Conservation (phyloP, 2,888 invertebrate species). For the Heliothis peltigera region DNA sequence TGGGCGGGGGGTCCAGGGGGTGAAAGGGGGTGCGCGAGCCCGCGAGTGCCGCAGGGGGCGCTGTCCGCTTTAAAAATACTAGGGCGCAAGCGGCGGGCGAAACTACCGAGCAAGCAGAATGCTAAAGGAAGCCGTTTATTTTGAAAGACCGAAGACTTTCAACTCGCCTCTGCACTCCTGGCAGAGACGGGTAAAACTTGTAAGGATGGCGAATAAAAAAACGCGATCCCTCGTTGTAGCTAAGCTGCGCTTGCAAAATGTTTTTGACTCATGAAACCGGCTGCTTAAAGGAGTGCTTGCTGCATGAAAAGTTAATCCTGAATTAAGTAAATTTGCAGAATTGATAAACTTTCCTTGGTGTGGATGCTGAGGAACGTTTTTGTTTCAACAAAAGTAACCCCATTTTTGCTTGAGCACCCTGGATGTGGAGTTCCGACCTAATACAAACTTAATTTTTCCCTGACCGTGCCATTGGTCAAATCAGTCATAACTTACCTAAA, state of each 20-base stretch:
- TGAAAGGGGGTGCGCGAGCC: slow-evolving; percentile 66
- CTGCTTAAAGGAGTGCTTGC: slow-evolving; percentile 60
- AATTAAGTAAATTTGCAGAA: slow-evolving; percentile 46
- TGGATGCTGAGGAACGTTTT: slow-evolving; percentile 20
- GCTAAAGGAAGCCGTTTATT: slow-evolving; percentile 86
- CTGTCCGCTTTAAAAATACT: slow-evolving; percentile 89
- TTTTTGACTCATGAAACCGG: slow-evolving; percentile 70
- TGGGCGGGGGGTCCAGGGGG: slow-evolving; percentile 71
- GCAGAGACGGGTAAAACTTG: slow-evolving; percentile 77
- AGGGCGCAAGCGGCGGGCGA: slow-evolving; percentile 76
- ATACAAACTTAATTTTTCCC: slow-evolving; percentile 17
- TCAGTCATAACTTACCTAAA: slow-evolving; percentile 45
- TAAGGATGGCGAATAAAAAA: slow-evolving; percentile 76
- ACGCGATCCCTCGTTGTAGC: slow-evolving; percentile 59
- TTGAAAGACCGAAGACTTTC: slow-evolving; percentile 82
- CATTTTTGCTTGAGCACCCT: slow-evolving; percentile 36
- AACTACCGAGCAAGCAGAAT: slow-evolving; percentile 82
- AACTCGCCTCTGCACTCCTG: slow-evolving; percentile 71
- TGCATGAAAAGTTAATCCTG: slow-evolving; percentile 50
- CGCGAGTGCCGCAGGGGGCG: slow-evolving; percentile 83
- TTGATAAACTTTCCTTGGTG: slow-evolving; percentile 59
- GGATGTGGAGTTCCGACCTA: background rate
- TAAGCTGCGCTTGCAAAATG: slow-evolving; percentile 72
- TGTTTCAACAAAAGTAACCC: slow-evolving; percentile 22
- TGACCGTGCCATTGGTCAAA: slow-evolving; percentile 30